Conservation (phyloP, 2,797 vertebrate species). For the Erpetoichthys calabaricus region DNA sequence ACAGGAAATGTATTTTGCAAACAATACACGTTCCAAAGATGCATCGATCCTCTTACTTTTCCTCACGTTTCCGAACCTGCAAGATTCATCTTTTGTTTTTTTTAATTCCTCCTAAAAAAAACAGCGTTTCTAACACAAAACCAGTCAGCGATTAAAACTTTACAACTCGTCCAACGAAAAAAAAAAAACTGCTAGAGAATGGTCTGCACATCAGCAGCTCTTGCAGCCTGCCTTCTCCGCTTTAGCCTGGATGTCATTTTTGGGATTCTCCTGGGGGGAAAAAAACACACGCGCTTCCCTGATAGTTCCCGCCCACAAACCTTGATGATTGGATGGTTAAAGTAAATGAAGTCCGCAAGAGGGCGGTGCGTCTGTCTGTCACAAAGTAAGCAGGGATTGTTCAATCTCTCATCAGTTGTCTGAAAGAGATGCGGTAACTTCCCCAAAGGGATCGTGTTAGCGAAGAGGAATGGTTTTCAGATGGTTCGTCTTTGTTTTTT, state of each 20-base stretch:
- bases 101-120: neutral
- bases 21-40: conserved; percentile 16
- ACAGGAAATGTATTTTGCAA: conserved; percentile 27
- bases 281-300: conserved; percentile 7
- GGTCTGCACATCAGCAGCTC: conserved; percentile 11
- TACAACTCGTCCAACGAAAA: conserved; percentile 1
- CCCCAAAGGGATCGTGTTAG: too few species aligned
- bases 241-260: conserved; percentile 46
- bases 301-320: conserved; percentile 27
- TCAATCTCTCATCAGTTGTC: neutral
- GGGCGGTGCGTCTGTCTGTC: conserved; percentile 17
- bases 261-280: conserved; percentile 34
- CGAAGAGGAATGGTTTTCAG: too few species aligned
- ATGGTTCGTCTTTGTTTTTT: too few species aligned
- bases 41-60: conserved; percentile 6
- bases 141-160: neutral
- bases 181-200: neutral
- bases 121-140: neutral
- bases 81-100: conserved; percentile 17
- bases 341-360: conserved; percentile 17
- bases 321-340: conserved; percentile 27
- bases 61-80: neutral
- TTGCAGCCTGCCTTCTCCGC: conserved; percentile 18
- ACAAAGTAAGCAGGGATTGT: conserved; percentile 11
- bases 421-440: too few species aligned